These are phyloP conservation scores for Sphinx pinastri DNA, from an alignment of 2,888 invertebrate species.

Conservation along the genomic window DNA sequence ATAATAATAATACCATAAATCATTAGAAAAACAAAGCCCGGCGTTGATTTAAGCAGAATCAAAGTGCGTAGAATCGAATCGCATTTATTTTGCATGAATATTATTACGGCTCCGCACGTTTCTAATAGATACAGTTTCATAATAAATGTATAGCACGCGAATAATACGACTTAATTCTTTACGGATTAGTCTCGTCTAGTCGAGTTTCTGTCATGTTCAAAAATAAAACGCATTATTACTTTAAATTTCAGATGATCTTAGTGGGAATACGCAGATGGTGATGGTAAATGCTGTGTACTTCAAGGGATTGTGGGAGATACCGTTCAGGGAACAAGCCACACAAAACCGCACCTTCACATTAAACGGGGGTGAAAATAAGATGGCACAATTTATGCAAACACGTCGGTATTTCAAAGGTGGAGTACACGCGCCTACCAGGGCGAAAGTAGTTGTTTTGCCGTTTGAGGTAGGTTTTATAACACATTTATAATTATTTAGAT, in stretches of 20 bases:
- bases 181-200: too few relatives aligned
- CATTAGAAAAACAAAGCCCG: too few relatives aligned
- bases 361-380: constrained; percentile 63
- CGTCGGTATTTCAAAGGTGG: constrained; percentile 80
- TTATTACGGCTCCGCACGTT: too few relatives aligned
- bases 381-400: constrained; percentile 86
- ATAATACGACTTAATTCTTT: too few relatives aligned
- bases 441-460: constrained; percentile 85
- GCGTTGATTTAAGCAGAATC: too few relatives aligned
- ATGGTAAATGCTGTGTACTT: constrained; percentile 89
- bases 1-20: too few relatives aligned
- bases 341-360: constrained; percentile 79
- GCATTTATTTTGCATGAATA: too few relatives aligned
- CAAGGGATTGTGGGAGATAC: constrained; percentile 88
- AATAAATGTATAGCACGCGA: too few relatives aligned
- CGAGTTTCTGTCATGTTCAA: too few relatives aligned
- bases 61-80: too few relatives aligned
- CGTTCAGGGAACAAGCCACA: constrained; percentile 85
- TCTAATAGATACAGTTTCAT: too few relatives aligned
- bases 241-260: constrained; percentile 72
- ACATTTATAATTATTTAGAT: neutral
- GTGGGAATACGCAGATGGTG: constrained; percentile 83
- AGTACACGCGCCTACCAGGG: constrained; percentile 78
- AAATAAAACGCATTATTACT: neutral
- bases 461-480: constrained; percentile 85